Base-by-base conservation (phyloP, 35 echinoderm and acorn worm genomes). In the Ptychodera flava region DNA sequence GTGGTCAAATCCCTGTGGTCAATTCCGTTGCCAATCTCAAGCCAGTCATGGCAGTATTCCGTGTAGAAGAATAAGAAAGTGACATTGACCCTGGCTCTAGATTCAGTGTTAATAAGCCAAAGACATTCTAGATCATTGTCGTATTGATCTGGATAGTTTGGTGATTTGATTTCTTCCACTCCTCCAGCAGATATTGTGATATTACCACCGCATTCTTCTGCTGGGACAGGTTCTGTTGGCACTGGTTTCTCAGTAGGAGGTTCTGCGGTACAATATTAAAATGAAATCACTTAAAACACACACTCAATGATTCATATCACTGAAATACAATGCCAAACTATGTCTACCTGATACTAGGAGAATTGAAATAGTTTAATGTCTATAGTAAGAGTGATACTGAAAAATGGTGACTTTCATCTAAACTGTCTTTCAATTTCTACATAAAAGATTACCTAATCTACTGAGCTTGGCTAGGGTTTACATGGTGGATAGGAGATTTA, bases 21-120 rank as follows among this genome's bases (percentile, higher is more conserved):
- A 30, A 35, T 15, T n/a, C 94, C 94, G 38, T 97, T 97, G 35
- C 94, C 94, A 34, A 89, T 29, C 35, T 64, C 45, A 14, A 97
- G 52, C 35, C 81, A 85, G 83, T 97, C 94, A 64, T 97, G 89
- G 37, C 86, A 33, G 0, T 77, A 35, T 37, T 97, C 94, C 28
- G 94, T 93, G 1, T 85, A 85, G 87, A 97, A 97, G 33, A 91
- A 90, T 1, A 35, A 45, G 36, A 97, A 97, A 0, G 92, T n/a
- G 53, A 97, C 85, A 32, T 88, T 88, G 37, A 97, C 28, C 45
- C 94, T 81, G 0, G 82, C 28, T 0, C 91, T 88, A 28, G 84
- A 83, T 30, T 88, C 89, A 1, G 90, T 79, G 15, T 76, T 38
- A 15, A 93, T 89, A n/a, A 85, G 38, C 87, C 90, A 97, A 77